Base-by-base conservation (phyloP, 2,888 invertebrate genomes). In the Chymomyza procnemis region DNA sequence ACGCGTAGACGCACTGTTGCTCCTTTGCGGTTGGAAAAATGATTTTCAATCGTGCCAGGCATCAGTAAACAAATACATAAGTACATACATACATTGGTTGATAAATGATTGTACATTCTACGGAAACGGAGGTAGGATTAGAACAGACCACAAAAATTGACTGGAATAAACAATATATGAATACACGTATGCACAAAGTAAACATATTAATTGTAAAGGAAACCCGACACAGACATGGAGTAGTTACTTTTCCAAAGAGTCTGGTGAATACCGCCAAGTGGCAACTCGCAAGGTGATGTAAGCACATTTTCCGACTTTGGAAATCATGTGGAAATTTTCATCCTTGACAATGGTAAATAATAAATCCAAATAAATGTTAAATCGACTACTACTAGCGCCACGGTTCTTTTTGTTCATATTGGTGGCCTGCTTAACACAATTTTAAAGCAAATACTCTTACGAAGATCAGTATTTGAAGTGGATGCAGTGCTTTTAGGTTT, bases 311-410 rank as follows among this genome's bases (percentile, higher is more conserved):
- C 16, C 50, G 50, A 18, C 50, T 50, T 4, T 66, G 69, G 66
- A 76, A 76, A 78, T 78, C 71, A 67, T 69, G 70, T 67, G 70
- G 60, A 77, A 73, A 70, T 75, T 72, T 65, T 69, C 65, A 21
- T 12, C 9, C 19, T 21, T 4, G 54, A 14, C 54, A 22, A 16
- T 18, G 67, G 65, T 59, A 68, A 66, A 69, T 74, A 75, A 77
- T 80, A 85, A 85, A 85, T 82, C 85, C 82, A 26, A 73, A 54
- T 79, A 85, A 73, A 74, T 80, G 69, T 85, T 75, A 78, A 78
- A 80, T n/a, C n/a, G n/a, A n/a, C n/a, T n/a, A n/a, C n/a, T n/a
- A n/a, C n/a, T n/a, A n/a, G n/a, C n/a, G n/a, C n/a, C n/a, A n/a
- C n/a, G n/a, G n/a, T n/a, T n/a, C n/a, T n/a, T n/a, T n/a, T n/a